These are phyloP conservation scores for Drosophila anceps DNA, from an alignment of 2,888 invertebrate species.

Conservation along the genomic window DNA sequence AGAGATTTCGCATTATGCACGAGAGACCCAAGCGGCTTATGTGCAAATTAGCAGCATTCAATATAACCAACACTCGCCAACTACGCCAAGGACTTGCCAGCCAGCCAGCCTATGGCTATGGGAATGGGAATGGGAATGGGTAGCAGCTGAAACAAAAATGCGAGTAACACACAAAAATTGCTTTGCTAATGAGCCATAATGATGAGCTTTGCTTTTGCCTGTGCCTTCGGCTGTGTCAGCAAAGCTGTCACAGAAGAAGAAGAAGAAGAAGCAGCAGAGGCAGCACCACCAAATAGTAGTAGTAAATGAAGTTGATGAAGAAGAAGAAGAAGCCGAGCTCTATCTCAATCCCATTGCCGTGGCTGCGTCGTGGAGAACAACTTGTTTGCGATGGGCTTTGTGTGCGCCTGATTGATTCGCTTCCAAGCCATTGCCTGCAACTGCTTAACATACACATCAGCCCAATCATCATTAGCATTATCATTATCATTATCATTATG, in stretches of 20 bases:
- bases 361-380: conserved; percentile 33
- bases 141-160: conserved; percentile 7
- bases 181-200: conserved; percentile 82
- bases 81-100: conserved; percentile 18
- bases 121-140: background rate
- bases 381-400: conserved; percentile 52
- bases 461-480: conserved; percentile 10
- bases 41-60: conserved; percentile 81
- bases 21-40: conserved; percentile 69
- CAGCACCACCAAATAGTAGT: background rate
- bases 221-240: conserved; percentile 40
- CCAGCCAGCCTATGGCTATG: too few species aligned
- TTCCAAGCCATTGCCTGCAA: conserved; percentile 63
- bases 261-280: background rate
- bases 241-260: background rate
- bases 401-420: conserved; percentile 69
- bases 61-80: conserved; percentile 61
- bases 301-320: conserved; percentile 6
- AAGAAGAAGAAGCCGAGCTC: background rate
- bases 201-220: conserved; percentile 68
- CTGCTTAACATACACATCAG: conserved; percentile 54
- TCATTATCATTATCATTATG: conserved; percentile 12
- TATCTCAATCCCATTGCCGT: background rate
- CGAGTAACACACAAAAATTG: conserved; percentile 70
- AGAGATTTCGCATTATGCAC: conserved; percentile 68